Percentiles rank a stretch among this genome's conserved stretches.
Evolutionary conservation across 2,888 invertebrate species (phyloP).

Genomic region (Sesia apiformis): DNA sequence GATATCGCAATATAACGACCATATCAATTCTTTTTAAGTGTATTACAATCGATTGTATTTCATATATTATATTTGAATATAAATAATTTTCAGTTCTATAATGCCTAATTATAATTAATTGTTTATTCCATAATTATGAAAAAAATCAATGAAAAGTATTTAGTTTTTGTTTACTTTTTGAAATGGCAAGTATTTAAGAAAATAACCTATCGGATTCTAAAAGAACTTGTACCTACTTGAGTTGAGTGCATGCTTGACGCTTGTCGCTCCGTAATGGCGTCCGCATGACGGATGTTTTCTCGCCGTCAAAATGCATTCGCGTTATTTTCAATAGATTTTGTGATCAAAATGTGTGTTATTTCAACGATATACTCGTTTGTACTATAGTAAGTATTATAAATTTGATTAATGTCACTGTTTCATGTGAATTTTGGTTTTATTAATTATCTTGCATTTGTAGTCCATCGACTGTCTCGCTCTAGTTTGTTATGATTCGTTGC

Average conservation of each 20-base stretch:
- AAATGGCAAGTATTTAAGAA: too few species aligned
- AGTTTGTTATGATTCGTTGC: constrained; percentile 61
- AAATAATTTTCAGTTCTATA: too few species aligned
- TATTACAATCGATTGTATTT: too few species aligned
- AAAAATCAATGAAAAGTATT: too few species aligned
- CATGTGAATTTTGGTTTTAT: constrained; percentile 44
- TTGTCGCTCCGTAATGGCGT: constrained; percentile 51
- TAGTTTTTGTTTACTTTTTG: too few species aligned
- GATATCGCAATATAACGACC: too few species aligned
- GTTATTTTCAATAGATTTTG: constrained; percentile 29
- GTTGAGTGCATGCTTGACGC: neutral
- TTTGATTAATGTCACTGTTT: constrained; percentile 19
- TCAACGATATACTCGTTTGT: neutral
- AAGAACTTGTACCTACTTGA: neutral
- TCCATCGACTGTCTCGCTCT: constrained; percentile 48
- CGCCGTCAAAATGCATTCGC: constrained; percentile 51
- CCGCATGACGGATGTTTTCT: constrained; percentile 48
- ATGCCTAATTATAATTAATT: too few species aligned
- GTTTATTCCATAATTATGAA: too few species aligned
- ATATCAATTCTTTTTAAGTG: too few species aligned
- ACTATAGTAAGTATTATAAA: constrained; percentile 17
- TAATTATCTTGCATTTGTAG: constrained; percentile 24
- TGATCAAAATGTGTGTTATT: neutral
- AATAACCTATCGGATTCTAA: neutral
- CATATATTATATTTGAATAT: too few species aligned